These are phyloP conservation scores for Acestrorhynchus altus DNA, from an alignment of 2,797 vertebrate genomes.

Conservation along the genomic window DNA sequence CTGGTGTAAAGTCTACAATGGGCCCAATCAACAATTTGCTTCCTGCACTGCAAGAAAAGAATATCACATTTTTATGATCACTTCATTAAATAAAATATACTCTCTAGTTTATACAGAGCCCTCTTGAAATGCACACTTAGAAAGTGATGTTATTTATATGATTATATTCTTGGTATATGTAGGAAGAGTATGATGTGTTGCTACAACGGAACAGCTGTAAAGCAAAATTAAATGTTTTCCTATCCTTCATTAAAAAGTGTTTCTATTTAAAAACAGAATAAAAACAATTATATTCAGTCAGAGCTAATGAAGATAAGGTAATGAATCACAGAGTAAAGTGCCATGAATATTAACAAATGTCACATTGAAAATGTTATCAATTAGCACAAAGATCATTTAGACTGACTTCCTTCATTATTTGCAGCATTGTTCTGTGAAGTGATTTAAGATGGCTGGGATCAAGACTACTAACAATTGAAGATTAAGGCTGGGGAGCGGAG, in stretches of 20 bases:
- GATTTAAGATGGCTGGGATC: constrained; percentile 15
- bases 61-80: neutral
- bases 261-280: neutral
- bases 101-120: neutral
- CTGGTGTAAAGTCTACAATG: neutral
- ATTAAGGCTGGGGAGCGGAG: constrained; percentile 33
- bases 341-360: constrained; percentile 12
- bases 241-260: constrained; percentile 37
- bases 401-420: constrained; percentile 39
- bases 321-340: constrained; percentile 36
- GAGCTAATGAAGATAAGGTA: neutral
- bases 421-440: neutral
- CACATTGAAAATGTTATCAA: neutral
- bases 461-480: neutral
- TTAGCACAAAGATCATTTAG: constrained; percentile 10
- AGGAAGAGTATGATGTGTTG: neutral
- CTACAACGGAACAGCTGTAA: neutral
- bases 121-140: constrained; percentile 26
- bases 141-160: neutral
- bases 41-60: neutral
- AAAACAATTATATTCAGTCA: neutral
- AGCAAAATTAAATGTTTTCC: neutral
- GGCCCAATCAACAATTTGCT: neutral
- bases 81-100: neutral
- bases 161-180: neutral